Percentiles rank a stretch among this genome's conserved stretches.
phyloP scores from a whole-genome alignment of 2,888 invertebrate species.

The Drosophila birchii region DNA sequence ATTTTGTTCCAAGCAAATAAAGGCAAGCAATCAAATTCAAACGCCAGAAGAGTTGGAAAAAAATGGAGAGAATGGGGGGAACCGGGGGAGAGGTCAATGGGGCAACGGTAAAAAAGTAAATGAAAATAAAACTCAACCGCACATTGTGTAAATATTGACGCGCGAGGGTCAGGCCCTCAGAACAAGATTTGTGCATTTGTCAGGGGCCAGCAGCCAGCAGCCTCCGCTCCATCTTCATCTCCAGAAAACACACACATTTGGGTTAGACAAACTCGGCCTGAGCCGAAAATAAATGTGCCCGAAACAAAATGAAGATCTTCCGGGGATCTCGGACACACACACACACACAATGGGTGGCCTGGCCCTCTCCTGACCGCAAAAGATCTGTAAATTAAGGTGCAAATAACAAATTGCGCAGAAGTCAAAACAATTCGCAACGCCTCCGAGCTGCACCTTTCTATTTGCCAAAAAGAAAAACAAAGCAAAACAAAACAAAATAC shows the following conservation, averaged over 20 bases:
- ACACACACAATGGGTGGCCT: slow-evolving; percentile 26
- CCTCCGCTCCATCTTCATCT: slow-evolving; percentile 2
- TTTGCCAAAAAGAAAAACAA: slow-evolving; percentile 26
- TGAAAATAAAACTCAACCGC: slow-evolving; percentile 39
- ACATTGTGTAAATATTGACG: slow-evolving; percentile 69
- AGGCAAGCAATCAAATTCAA: slow-evolving; percentile 76
- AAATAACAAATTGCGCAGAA: slow-evolving; percentile 63
- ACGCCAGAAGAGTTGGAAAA: slow-evolving; percentile 59
- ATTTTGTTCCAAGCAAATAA: slow-evolving; percentile 77
- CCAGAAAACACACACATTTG: slow-evolving; percentile 40
- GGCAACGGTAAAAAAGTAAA: slow-evolving; percentile 54
- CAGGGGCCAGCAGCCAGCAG: slow-evolving; percentile 31
- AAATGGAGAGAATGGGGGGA: slow-evolving; percentile 2
- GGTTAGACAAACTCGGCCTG: slow-evolving; percentile 33
- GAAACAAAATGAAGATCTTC: slow-evolving; percentile 46
- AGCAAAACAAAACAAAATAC: slow-evolving; percentile 15
- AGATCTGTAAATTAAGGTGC: slow-evolving; percentile 77
- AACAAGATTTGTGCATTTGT: slow-evolving; percentile 76
- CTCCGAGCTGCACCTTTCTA: slow-evolving; percentile 44
- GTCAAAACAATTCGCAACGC: slow-evolving; percentile 53
- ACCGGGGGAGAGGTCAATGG: slow-evolving; percentile 44
- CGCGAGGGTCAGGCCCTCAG: slow-evolving; percentile 72
- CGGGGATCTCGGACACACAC: slow-evolving; percentile 10
- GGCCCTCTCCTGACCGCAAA: slow-evolving; percentile 66
- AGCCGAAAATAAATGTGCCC: slow-evolving; percentile 24